A percentile compares a stretch with the other conserved stretches of the same genome.
phyloP scores from a whole-genome alignment of 2,797 vertebrate genomes.

The Pyrrhura leucotis region DNA sequence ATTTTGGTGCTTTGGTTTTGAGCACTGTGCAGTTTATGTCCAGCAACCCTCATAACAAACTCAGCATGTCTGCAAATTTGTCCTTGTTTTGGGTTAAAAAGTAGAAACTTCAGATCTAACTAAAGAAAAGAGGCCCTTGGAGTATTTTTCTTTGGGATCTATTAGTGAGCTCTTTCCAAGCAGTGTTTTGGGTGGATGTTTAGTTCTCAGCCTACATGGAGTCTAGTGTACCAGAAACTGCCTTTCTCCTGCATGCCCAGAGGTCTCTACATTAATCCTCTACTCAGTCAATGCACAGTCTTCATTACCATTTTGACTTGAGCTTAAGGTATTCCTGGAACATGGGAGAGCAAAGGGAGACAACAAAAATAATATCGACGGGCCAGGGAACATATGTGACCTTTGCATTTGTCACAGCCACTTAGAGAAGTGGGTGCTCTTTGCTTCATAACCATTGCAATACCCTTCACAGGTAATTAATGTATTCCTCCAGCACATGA shows the following conservation, averaged over 20 bases:
- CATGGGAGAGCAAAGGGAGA: background rate
- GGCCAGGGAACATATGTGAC: background rate
- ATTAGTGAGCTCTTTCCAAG: background rate
- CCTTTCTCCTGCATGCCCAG: background rate
- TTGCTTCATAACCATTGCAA: background rate
- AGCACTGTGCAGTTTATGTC: background rate
- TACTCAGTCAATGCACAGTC: background rate
- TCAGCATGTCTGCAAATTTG: background rate
- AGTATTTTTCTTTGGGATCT: background rate
- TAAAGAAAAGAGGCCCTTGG: background rate
- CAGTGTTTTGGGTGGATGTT: background rate
- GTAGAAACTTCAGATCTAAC: background rate
- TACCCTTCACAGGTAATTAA: constrained; percentile 45
- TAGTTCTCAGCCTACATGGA: background rate
- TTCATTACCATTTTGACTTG: background rate
- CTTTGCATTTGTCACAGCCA: background rate
- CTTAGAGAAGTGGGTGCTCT: background rate
- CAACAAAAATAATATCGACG: background rate
- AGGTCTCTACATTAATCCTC: background rate
- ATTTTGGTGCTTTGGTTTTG: background rate
- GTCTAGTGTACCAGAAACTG: background rate
- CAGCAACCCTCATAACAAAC: background rate
- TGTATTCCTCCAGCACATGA: background rate
- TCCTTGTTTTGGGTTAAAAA: background rate
- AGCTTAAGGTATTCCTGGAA: background rate